Base-by-base conservation (phyloP, 2,113 vertebrate genomes). In the Pachycephala philippinensis region DNA sequence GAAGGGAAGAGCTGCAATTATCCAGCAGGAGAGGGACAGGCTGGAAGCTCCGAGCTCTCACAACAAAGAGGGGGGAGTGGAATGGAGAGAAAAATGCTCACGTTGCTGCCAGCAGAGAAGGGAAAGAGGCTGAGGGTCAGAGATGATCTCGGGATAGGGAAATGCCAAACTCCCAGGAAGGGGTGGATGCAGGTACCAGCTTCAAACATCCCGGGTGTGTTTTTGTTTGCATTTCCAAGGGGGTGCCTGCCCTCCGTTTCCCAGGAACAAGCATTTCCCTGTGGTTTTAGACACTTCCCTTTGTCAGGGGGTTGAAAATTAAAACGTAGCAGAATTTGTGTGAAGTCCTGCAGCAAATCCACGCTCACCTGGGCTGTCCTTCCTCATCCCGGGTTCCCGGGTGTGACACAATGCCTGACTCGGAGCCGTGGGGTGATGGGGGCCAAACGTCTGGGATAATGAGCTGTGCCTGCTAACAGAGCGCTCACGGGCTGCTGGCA, bases 361-460 rank as follows among this genome's bases (percentile, higher is more conserved):
- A 0, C 2, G 35, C 8, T 90, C 85, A 63, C 92, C 78, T 69
- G 88, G 37, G 66, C 93, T 85, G 59, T 87, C 66, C 60, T 54
- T 10, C 77, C 66, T 21, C 35, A 1, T 10, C 92, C 50, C 1
- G 1, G 47, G 12, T 59, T 60, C 35, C 2, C 85, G 86, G 60
- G 72, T 64, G 14, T 88, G 93, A 75, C 86, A 86, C 90, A 84
- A 83, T 4, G 74, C 89, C 88, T 90, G 93, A 6, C 37, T 87
- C 45, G 1, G 37, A 75, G 87, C 79, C 4, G 0, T 53, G 11
- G 64, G 26, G 27, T 49, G 78, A 13, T 35, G 6, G 18, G 70
- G 71, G 81, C 92, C 97, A 85, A 89, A 15, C 2, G 64, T 89
- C 88, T 94, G 94, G 77, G 76, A 19, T 40, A 47, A 76, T 42